phyloP scores from a whole-genome alignment of 2,797 vertebrate species.

The Ara ararauna region DNA sequence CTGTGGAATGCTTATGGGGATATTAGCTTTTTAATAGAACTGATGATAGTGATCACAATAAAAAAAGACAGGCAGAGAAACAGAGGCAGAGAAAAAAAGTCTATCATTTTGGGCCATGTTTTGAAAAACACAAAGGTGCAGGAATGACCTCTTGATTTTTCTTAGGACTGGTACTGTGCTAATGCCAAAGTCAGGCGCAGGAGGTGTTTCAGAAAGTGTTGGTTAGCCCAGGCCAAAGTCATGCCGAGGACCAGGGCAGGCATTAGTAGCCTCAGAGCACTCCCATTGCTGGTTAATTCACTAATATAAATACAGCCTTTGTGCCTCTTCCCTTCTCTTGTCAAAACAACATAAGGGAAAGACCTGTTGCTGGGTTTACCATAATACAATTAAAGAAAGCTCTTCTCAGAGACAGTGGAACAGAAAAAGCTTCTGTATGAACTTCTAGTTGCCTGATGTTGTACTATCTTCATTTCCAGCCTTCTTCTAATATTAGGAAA shows the following conservation, averaged over 20 bases:
- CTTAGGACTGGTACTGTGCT: neutral
- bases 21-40: constrained; percentile 20
- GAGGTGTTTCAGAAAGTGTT: neutral
- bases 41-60: neutral
- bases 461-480: neutral
- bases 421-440: neutral
- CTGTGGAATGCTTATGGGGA: neutral
- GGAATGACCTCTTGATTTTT: neutral
- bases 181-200: neutral
- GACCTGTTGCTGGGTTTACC: constrained; percentile 9
- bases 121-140: neutral
- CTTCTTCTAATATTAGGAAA: neutral
- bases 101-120: neutral
- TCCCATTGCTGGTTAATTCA: neutral
- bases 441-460: neutral
- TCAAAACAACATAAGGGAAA: neutral
- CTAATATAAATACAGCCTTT: neutral
- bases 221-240: neutral
- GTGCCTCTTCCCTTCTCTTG: neutral
- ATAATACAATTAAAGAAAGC: neutral
- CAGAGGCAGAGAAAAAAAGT: neutral
- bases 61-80: neutral
- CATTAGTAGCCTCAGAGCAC: neutral
- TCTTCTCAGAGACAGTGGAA: neutral
- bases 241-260: neutral